A percentile compares a stretch with the other conserved stretches of the same genome.
Evolutionary conservation across 2,113 vertebrate genomes (phyloP).

Genomic region (Nycticryphes semicollaris): DNA sequence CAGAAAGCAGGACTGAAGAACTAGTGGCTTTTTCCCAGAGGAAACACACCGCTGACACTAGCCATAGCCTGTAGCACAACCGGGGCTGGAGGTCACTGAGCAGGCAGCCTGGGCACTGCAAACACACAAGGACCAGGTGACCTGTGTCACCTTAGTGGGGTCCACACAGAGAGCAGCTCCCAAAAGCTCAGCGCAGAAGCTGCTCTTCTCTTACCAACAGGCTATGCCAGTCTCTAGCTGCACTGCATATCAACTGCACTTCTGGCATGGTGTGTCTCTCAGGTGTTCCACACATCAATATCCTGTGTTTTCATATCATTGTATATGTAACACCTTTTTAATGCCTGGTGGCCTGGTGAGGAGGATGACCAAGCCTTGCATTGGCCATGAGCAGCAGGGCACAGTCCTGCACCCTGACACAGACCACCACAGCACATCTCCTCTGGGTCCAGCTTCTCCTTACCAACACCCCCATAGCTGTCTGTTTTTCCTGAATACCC

Average conservation of each 20-base stretch:
- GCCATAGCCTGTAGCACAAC: not conserved
- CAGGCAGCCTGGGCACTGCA: not conserved
- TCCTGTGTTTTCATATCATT: not conserved
- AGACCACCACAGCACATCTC: not conserved
- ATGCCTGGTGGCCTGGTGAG: not conserved
- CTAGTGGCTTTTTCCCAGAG: not conserved
- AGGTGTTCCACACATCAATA: not conserved
- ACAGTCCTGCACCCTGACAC: not conserved
- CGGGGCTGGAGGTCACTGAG: not conserved
- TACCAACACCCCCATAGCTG: not conserved
- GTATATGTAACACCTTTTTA: not conserved
- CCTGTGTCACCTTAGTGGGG: accelerated
- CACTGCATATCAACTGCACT: not conserved
- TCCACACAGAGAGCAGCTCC: not conserved
- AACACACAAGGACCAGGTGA: not conserved
- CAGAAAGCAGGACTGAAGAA: not conserved
- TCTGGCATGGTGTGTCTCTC: not conserved
- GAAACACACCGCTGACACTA: not conserved
- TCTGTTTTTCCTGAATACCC: not conserved
- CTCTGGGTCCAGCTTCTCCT: not conserved
- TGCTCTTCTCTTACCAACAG: not conserved
- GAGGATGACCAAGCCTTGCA: not conserved
- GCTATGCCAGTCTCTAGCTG: not conserved
- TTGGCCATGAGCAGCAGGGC: not conserved
- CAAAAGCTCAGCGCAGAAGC: not conserved